Conservation (phyloP, 2,113 vertebrate species). For the Rhegmatorhina hoffmannsi region DNA sequence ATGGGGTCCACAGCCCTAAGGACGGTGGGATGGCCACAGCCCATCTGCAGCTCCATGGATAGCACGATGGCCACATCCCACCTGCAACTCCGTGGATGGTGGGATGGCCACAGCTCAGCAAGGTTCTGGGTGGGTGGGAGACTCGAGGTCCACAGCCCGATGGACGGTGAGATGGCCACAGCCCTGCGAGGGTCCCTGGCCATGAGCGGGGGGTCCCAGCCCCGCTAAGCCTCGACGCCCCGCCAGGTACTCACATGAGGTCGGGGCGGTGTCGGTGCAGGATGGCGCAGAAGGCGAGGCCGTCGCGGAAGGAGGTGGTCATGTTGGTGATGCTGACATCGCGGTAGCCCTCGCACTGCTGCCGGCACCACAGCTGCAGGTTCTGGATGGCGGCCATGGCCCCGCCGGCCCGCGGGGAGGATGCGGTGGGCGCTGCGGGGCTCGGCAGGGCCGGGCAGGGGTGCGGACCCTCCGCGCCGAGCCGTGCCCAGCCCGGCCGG, state of each 20-base stretch:
- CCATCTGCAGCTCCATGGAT: not conserved
- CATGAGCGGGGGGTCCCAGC: fast-evolving
- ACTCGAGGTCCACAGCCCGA: no score
- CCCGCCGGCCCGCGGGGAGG: not conserved
- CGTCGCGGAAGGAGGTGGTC: constrained; percentile 94
- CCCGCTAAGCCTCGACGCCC: not conserved
- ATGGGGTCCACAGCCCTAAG: fast-evolving
- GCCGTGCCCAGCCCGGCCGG: not conserved
- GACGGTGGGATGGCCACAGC: not conserved
- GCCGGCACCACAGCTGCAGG: constrained; percentile 91
- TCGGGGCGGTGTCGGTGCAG: constrained; percentile 94
- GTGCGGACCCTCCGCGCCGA: not conserved
- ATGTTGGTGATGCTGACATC: constrained; percentile 92
- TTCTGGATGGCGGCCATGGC: constrained; percentile 90
- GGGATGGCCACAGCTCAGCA: not conserved
- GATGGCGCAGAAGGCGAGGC: constrained; percentile 95
- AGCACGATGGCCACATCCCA: not conserved
- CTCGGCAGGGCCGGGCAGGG: not conserved
- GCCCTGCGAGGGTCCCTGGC: not conserved
- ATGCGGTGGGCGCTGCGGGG: not conserved
- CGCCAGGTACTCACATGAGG: constrained; percentile 86
- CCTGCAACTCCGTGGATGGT: fast-evolving
- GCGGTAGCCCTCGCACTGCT: constrained; percentile 89
- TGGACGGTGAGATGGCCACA: not conserved
- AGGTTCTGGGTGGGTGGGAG: not conserved